phyloP scores from a whole-genome alignment of 2,888 invertebrate genomes.

The Polydrusus tereticollis region DNA sequence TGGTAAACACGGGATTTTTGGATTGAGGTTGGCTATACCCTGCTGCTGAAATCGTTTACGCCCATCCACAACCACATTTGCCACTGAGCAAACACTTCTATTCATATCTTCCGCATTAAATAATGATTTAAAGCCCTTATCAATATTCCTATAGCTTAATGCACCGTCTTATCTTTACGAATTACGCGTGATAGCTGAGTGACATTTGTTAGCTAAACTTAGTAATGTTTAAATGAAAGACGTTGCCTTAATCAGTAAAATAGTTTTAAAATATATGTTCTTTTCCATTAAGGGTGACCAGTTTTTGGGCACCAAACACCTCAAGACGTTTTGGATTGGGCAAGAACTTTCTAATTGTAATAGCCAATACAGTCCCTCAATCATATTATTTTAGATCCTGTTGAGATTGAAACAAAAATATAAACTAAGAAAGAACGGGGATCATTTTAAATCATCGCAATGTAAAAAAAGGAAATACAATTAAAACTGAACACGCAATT shows the following conservation, averaged over 20 bases:
- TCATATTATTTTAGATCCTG: background rate
- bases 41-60: conserved; percentile 75
- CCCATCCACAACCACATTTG: conserved; percentile 73
- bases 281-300: conserved; percentile 8
- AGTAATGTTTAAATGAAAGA: conserved; percentile 3
- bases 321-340: background rate
- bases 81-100: conserved; percentile 82
- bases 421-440: background rate
- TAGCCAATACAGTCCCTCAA: background rate
- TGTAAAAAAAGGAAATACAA: conserved; percentile 32
- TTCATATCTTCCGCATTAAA: conserved; percentile 68
- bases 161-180: conserved; percentile 19
- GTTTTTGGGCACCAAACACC: conserved; percentile 22
- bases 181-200: background rate
- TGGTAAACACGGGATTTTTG: conserved; percentile 95
- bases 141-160: background rate
- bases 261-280: background rate
- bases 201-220: background rate
- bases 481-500: conserved; percentile 37
- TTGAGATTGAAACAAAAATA: background rate
- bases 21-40: conserved; percentile 77
- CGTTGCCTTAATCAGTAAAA: background rate
- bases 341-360: background rate
- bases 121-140: conserved; percentile 18
- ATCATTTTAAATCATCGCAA: background rate